Base-by-base conservation (phyloP, 92 coral and sea anemone species). In the Siderastrea radians region DNA sequence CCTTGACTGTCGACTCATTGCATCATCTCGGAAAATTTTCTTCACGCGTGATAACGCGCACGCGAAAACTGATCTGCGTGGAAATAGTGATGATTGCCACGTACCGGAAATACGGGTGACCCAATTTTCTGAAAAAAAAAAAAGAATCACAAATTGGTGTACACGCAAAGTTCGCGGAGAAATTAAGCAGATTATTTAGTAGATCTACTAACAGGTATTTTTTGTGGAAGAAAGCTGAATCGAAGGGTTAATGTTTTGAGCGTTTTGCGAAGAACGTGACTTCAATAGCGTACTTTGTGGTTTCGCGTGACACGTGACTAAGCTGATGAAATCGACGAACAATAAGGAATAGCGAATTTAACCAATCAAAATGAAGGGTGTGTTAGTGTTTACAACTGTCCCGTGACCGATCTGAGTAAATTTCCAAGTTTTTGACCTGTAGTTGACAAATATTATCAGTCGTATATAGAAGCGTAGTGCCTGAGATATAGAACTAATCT, bases 251-350 rank as follows among this genome's bases (percentile, higher is more conserved):
- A 8, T 44, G 55, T 50, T 44, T 54, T 7, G 50, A 54, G 17
- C 47, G 60, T 62, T 44, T 50, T 17, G 68, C 3, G 3, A 19
- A 43, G 77, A 16, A 84, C 87, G 87, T 84, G 87, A 71, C 79
- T 49, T 68, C 49, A 3, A 6, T 54, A 53, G 53, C 55, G 77
- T 47, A 6, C 43, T 13, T 54, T 55, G 69, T 54, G 26, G 71
- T 26, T 74, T 60, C 10, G 72, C 60, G 73, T 51, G 73, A 61
- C 80, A 73, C 64, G 87, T 84, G 87, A 74, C 81, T 12, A 48
- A 3, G 57, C 79, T 84, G 87, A 84, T 74, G 87, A 73, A 84
- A 73, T 74, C 43, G 55, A 14, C 72, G 8, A 10, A 60, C 69
- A 71, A 71, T 44, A 59, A 15, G 49, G 12, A 47, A 12, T 49